These are phyloP conservation scores for Acanthococcus lagerstroemiae DNA, from an alignment of 2,888 invertebrate genomes.

Conservation along the genomic window DNA sequence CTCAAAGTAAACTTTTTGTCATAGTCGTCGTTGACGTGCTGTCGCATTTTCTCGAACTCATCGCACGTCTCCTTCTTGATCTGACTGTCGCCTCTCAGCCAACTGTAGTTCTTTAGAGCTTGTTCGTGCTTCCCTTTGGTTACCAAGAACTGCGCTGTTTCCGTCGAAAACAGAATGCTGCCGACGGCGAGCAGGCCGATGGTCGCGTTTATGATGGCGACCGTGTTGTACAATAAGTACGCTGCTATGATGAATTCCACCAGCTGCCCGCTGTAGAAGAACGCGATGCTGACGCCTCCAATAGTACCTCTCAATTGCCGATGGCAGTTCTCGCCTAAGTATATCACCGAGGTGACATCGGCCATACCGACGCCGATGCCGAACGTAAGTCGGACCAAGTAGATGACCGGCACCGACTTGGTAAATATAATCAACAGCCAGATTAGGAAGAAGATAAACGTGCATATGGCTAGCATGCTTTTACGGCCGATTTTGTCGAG, in stretches of 20 bases:
- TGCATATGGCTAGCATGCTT: not conserved
- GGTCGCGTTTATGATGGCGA: conserved; percentile 32
- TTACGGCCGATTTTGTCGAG: conserved; percentile 14
- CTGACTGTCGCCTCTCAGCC: conserved; percentile 3
- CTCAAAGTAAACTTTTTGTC: not conserved
- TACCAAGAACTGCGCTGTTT: conserved; percentile 35
- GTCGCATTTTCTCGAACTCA: conserved; percentile 19
- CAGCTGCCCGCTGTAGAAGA: conserved; percentile 35
- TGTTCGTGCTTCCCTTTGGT: conserved; percentile 20
- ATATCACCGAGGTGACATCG: conserved; percentile 35
- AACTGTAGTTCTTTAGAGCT: conserved; percentile 15
- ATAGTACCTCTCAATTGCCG: conserved; percentile 34
- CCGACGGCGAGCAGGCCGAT: conserved; percentile 33
- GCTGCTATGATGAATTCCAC: conserved; percentile 35
- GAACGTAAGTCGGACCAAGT: conserved; percentile 34
- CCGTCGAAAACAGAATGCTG: conserved; percentile 33
- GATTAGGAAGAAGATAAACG: not conserved
- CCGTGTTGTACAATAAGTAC: conserved; percentile 33
- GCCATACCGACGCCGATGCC: conserved; percentile 36
- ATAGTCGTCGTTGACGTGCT: not conserved
- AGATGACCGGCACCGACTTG: conserved; percentile 28
- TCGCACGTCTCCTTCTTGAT: not conserved
- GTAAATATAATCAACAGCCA: conserved; percentile 1
- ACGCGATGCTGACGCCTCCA: conserved; percentile 34
- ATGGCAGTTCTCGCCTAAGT: conserved; percentile 35